These are phyloP conservation scores for Deilephila porcellus DNA, from an alignment of 2,888 invertebrate species.

Conservation along the genomic window DNA sequence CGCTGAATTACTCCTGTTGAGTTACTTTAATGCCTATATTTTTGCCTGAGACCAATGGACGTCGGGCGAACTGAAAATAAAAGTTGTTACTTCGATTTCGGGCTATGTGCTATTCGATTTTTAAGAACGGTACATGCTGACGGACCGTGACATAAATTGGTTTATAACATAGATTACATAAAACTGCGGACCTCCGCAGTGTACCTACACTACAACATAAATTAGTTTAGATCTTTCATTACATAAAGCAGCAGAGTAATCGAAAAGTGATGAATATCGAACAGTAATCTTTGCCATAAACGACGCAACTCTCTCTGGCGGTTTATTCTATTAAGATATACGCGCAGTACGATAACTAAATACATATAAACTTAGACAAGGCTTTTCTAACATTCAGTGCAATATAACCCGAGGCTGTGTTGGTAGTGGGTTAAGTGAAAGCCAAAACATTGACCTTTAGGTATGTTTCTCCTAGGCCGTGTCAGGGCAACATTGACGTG, in stretches of 20 bases:
- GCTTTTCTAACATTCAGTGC: not conserved
- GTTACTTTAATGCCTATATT: constrained; percentile 22
- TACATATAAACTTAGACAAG: not conserved
- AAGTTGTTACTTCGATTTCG: not conserved
- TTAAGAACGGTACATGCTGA: too few relatives aligned
- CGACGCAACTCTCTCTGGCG: too few relatives aligned
- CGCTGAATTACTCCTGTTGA: constrained; percentile 4
- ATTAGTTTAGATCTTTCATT: too few relatives aligned
- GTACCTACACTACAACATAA: too few relatives aligned
- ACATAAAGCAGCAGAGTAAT: too few relatives aligned
- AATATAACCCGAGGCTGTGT: not conserved
- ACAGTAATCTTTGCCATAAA: too few relatives aligned
- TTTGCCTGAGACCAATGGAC: not conserved
- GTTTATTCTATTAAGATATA: too few relatives aligned
- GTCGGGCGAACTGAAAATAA: not conserved
- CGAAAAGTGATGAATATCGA: too few relatives aligned
- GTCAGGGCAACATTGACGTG: constrained; percentile 49
- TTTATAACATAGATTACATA: too few relatives aligned
- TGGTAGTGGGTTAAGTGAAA: not conserved
- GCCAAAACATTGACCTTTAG: constrained; percentile 35
- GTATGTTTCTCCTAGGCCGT: constrained; percentile 38
- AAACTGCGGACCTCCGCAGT: too few relatives aligned
- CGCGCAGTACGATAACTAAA: not conserved
- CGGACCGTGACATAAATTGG: too few relatives aligned
- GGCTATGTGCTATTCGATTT: too few relatives aligned